phyloP scores from a whole-genome alignment of 92 coral and sea anemone species.

The Paramuricea clavata region DNA sequence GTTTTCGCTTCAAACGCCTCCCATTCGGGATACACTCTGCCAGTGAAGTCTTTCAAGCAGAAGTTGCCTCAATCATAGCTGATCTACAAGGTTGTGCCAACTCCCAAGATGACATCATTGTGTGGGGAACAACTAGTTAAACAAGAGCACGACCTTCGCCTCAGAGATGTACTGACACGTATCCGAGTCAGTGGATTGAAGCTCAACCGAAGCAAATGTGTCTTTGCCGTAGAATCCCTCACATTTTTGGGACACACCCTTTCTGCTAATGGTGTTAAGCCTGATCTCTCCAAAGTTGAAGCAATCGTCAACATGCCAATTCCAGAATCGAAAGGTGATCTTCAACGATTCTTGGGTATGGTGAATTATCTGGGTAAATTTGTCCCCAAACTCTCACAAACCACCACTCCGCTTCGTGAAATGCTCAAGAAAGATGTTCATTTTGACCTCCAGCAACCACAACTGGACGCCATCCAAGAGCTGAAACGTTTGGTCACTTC shows the following conservation, averaged over 20 bases:
- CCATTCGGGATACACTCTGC: not conserved
- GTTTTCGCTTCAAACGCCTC: not conserved
- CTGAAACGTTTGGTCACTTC: not conserved
- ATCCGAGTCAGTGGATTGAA: slow-evolving; percentile 27
- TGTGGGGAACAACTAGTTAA: not conserved
- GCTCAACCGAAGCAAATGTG: not conserved
- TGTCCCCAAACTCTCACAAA: not conserved
- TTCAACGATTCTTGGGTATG: slow-evolving; percentile 29
- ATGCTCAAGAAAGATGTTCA: not conserved
- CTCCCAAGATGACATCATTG: slow-evolving; percentile 12
- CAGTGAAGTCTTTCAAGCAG: not conserved
- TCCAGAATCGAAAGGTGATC: not conserved
- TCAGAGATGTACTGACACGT: too few relatives aligned
- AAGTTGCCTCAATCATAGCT: not conserved
- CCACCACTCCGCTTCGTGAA: slow-evolving; percentile 10
- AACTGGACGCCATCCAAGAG: not conserved
- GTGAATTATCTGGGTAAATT: not conserved
- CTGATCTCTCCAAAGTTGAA: not conserved
- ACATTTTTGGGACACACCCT: not conserved
- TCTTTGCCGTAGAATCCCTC: not conserved
- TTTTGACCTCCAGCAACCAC: slow-evolving; percentile 15
- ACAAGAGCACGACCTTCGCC: slow-evolving; percentile 17
- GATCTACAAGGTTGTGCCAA: not conserved
- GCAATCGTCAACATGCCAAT: not conserved
- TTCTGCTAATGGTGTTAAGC: not conserved